Percentiles rank a stretch among this genome's conserved stretches.
Evolutionary conservation across 2,888 invertebrate genomes (phyloP).

Genomic region (Andrena chrysosceles): DNA sequence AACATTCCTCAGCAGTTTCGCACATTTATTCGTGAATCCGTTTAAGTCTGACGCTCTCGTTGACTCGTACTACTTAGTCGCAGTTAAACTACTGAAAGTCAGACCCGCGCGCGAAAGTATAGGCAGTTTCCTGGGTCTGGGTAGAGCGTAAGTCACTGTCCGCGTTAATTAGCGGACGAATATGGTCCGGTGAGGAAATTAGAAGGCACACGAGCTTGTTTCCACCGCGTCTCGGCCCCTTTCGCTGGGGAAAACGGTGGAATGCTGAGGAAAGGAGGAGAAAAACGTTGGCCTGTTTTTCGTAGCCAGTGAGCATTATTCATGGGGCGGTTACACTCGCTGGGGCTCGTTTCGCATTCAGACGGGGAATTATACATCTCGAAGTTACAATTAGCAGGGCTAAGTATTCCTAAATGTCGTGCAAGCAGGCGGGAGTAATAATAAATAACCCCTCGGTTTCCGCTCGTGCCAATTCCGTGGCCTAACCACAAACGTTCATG

Average conservation of each 20-base stretch:
- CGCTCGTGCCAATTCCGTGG: not conserved
- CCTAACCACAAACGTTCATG: not conserved
- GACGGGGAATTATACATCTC: slow-evolving; percentile 35
- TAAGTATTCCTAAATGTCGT: slow-evolving; percentile 21
- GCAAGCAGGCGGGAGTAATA: not conserved
- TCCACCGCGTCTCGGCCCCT: not conserved
- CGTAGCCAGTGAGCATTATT: slow-evolving; percentile 32
- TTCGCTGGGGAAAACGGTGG: slow-evolving; percentile 3
- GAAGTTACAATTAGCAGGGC: slow-evolving; percentile 35
- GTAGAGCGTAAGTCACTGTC: not conserved
- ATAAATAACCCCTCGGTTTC: slow-evolving; percentile 25
- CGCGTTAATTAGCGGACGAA: slow-evolving; percentile 9
- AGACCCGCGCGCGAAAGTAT: not conserved
- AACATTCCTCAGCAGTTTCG: no score
- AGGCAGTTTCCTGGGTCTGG: not conserved
- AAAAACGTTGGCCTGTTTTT: slow-evolving; percentile 9
- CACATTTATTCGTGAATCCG: no score
- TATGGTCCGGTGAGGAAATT: slow-evolving; percentile 1
- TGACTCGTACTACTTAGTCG: no score
- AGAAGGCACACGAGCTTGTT: not conserved
- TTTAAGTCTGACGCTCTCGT: no score
- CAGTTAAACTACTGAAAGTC: not conserved
- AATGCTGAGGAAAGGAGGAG: not conserved
- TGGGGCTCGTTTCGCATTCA: slow-evolving; percentile 32
- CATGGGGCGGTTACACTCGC: slow-evolving; percentile 17